Conservation (phyloP, 2,888 invertebrate species). For the Eudasyphora cyanicolor region DNA sequence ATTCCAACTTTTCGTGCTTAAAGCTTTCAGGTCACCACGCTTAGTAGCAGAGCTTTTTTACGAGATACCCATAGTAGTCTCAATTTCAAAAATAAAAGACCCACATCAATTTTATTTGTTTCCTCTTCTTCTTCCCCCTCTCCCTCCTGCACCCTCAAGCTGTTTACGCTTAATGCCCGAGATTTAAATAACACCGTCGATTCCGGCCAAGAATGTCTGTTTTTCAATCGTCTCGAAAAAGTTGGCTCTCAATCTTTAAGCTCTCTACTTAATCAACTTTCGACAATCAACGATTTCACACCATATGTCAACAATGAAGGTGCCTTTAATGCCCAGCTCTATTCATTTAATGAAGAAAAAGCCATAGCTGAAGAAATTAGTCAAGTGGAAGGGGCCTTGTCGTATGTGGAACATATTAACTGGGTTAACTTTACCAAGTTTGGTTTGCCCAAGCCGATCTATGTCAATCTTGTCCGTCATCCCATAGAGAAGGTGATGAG, state of each 20-base stretch:
- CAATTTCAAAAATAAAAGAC: not conserved
- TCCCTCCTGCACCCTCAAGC: slow-evolving; percentile 61
- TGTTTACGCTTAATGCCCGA: slow-evolving; percentile 65
- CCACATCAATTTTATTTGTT: not conserved
- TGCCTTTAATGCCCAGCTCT: not conserved
- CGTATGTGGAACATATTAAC: slow-evolving; percentile 92
- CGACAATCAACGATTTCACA: slow-evolving; percentile 67
- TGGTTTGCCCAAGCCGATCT: slow-evolving; percentile 88
- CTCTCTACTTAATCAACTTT: slow-evolving; percentile 87
- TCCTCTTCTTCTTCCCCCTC: not conserved
- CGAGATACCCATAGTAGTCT: not conserved
- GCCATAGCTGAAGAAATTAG: slow-evolving; percentile 84
- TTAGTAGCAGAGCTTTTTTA: not conserved
- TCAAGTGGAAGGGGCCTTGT: slow-evolving; percentile 85
- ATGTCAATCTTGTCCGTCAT: slow-evolving; percentile 91
- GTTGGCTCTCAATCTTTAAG: slow-evolving; percentile 94
- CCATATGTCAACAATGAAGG: slow-evolving; percentile 17
- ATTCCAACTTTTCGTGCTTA: slow-evolving; percentile 80
- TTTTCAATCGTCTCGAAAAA: slow-evolving; percentile 94
- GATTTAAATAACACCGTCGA: slow-evolving; percentile 74
- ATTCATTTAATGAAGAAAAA: slow-evolving; percentile 82
- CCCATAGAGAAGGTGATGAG: slow-evolving; percentile 92
- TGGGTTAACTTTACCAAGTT: slow-evolving; percentile 91
- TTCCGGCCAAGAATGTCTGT: slow-evolving; percentile 84
- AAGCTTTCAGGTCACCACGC: not conserved